A percentile compares a stretch with the other conserved stretches of the same genome.
These are phyloP conservation scores for Lophochroa leadbeateri DNA, from an alignment of 2,113 vertebrate species.

Conservation along the genomic window DNA sequence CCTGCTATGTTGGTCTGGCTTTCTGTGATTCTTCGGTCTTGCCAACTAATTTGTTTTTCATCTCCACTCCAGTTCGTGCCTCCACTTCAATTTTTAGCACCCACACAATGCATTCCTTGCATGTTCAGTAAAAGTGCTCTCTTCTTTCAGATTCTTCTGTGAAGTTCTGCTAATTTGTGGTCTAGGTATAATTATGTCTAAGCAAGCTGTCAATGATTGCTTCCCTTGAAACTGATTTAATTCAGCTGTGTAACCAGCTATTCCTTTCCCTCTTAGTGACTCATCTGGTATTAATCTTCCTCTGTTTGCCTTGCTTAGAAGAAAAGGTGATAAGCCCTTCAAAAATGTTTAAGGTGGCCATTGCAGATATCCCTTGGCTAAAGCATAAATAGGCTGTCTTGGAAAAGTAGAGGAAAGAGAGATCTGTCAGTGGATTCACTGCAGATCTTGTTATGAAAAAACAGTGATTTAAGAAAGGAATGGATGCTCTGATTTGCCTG, in stretches of 20 bases:
- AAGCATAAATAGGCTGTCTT: background rate
- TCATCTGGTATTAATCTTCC: constrained; percentile 49
- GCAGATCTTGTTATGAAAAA: background rate
- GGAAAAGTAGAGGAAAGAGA: background rate
- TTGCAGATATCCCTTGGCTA: background rate
- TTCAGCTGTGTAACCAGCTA: constrained; percentile 8
- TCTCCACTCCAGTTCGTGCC: background rate
- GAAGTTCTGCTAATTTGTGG: background rate
- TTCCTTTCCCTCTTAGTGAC: background rate
- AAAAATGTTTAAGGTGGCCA: background rate
- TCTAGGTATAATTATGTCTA: constrained; percentile 18
- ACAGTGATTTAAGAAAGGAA: background rate
- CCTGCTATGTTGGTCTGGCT: background rate
- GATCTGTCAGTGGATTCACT: background rate
- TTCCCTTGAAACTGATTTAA: background rate
- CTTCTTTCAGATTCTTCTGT: background rate
- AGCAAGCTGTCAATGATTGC: constrained; percentile 28
- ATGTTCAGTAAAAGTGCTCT: background rate
- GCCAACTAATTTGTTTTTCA: background rate
- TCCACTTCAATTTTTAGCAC: background rate
- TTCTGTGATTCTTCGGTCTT: background rate
- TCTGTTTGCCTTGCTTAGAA: background rate
- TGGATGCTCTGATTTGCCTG: background rate
- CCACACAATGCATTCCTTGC: background rate
- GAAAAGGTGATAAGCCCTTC: background rate